Evolutionary conservation across 2,888 invertebrate genomes (phyloP).

Genomic region (Thyatira batis): DNA sequence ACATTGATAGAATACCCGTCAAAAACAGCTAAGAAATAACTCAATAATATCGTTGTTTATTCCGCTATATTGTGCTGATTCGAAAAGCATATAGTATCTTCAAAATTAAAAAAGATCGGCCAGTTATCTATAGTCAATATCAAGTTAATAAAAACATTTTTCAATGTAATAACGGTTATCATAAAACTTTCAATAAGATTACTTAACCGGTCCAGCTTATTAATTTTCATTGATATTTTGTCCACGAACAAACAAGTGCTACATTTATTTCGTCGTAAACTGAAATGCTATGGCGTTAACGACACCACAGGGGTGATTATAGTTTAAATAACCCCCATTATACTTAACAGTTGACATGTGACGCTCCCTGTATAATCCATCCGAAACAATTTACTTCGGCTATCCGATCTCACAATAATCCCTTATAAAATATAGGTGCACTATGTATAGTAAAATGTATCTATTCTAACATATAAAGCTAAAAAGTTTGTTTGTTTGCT

Average conservation of each 20-base stretch:
- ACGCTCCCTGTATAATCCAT: conserved; percentile 10
- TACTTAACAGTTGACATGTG: conserved; percentile 4
- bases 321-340: conserved; percentile 2
- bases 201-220: not conserved
- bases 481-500: too few species aligned
- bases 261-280: not conserved
- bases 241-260: not conserved
- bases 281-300: not conserved
- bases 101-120: too few species aligned
- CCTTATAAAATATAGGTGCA: conserved; percentile 31
- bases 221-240: not conserved
- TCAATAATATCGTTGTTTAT: too few species aligned
- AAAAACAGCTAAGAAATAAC: too few species aligned
- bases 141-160: too few species aligned
- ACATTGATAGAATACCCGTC: too few species aligned
- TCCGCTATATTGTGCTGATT: too few species aligned
- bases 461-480: too few species aligned
- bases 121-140: too few species aligned
- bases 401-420: conserved; percentile 39
- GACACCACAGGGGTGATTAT: not conserved
- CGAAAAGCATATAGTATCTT: too few species aligned
- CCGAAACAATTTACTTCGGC: conserved; percentile 14
- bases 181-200: not conserved
- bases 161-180: not conserved
- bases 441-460: too few species aligned